Evolutionary conservation across 2,113 vertebrate species (phyloP).

Genomic region (Thunnus thynnus): DNA sequence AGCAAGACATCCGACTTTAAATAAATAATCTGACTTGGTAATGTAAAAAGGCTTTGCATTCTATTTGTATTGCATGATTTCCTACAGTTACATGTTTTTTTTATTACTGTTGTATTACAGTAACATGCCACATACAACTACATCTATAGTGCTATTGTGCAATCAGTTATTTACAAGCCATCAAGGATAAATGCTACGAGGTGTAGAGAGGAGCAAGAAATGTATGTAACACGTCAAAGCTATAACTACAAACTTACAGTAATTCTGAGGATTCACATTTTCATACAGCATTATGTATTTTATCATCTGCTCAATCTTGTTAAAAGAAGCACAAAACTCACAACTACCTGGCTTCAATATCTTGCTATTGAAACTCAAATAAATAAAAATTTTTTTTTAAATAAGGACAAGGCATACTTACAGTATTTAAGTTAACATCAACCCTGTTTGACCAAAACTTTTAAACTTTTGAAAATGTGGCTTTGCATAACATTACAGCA

Average conservation of each 20-base stretch:
- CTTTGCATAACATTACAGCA: background rate
- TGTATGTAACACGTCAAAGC: background rate
- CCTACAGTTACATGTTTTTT: background rate
- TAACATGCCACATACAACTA: background rate
- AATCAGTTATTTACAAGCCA: slow-evolving; percentile 1
- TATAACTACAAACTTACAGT: background rate
- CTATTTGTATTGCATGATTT: background rate
- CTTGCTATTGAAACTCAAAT: background rate
- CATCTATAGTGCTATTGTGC: background rate
- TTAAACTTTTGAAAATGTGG: background rate
- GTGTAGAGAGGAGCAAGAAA: background rate
- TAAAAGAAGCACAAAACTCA: too few species aligned
- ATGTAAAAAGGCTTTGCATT: too few species aligned
- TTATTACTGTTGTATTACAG: background rate
- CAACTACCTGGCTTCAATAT: too few species aligned
- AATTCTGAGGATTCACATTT: too few species aligned
- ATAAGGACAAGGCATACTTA: too few species aligned
- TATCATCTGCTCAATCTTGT: background rate
- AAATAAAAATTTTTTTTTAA: too few species aligned
- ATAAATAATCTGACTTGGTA: background rate
- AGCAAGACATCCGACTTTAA: too few species aligned
- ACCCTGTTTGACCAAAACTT: background rate
- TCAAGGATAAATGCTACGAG: background rate
- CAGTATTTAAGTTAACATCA: too few species aligned
- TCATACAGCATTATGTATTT: background rate